Conservation (phyloP, 2,888 invertebrate genomes). For the Asteroscopus sphinx region DNA sequence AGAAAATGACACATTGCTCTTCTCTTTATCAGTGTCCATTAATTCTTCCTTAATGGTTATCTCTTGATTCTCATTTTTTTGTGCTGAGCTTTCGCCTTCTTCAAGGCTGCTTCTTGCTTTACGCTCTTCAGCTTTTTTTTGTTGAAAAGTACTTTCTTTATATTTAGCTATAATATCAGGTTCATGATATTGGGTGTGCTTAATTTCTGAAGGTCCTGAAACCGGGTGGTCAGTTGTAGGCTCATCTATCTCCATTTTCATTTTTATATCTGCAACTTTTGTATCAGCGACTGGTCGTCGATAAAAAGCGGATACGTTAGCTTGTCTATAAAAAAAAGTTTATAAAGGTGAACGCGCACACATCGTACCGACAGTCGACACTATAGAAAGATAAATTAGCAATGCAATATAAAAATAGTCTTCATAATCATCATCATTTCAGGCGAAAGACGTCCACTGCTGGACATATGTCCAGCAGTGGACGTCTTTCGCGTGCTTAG, state of each 20-base stretch:
- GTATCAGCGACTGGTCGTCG: conserved; percentile 66
- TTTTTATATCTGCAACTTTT: conserved; percentile 17
- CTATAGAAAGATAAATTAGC: no score
- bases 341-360: background rate
- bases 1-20: conserved; percentile 44
- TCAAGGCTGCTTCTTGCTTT: conserved; percentile 30
- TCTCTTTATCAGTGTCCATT: conserved; percentile 35
- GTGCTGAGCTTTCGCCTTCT: conserved; percentile 28
- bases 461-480: no score
- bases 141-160: conserved; percentile 58
- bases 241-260: conserved; percentile 22
- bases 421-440: no score
- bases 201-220: conserved; percentile 59
- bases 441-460: no score
- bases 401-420: no score
- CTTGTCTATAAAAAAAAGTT: conserved; percentile 87
- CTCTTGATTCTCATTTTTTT: conserved; percentile 19
- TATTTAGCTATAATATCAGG: conserved; percentile 68
- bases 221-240: conserved; percentile 13
- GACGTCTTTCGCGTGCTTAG: no score
- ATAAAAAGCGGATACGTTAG: conserved; percentile 92
- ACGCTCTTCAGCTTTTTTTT: conserved; percentile 21
- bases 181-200: conserved; percentile 56
- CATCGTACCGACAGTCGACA: no score
- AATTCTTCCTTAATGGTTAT: conserved; percentile 27